Evolutionary conservation across 1,140 invertebrate genomes (phyloP).

Genomic region (Scaptomyza pallida): DNA sequence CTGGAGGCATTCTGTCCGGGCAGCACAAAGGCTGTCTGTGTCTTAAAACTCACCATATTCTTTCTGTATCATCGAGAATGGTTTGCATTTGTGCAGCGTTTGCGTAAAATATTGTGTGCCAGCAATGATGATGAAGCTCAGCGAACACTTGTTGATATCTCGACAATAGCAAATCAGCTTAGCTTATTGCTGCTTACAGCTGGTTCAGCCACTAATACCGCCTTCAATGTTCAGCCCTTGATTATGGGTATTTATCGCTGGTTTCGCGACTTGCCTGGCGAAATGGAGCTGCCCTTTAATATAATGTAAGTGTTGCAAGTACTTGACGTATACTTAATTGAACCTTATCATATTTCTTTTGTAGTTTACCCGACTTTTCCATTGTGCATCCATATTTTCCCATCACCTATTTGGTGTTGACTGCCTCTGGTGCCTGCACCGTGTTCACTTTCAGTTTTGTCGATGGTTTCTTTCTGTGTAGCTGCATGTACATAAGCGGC

Average conservation of each 20-base stretch:
- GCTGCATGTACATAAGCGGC: slow-evolving; percentile 72
- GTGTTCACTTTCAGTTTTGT: slow-evolving; percentile 72
- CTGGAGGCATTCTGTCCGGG: slow-evolving; percentile 79
- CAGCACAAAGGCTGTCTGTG: slow-evolving; percentile 69
- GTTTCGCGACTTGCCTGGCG: slow-evolving; percentile 25
- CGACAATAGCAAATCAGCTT: slow-evolving; percentile 46
- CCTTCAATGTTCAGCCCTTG: slow-evolving; percentile 59
- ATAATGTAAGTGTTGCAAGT: slow-evolving; percentile 59
- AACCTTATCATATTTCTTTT: not conserved
- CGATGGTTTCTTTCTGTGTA: slow-evolving; percentile 77
- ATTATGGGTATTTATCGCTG: slow-evolving; percentile 62
- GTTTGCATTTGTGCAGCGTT: slow-evolving; percentile 45
- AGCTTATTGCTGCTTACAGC: slow-evolving; percentile 58
- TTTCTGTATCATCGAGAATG: slow-evolving; percentile 57
- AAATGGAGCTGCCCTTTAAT: slow-evolving; percentile 63
- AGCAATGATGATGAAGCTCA: slow-evolving; percentile 31
- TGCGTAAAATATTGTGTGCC: slow-evolving; percentile 52
- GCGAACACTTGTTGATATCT: slow-evolving; percentile 42
- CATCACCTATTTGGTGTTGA: slow-evolving; percentile 64
- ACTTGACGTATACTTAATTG: not conserved
- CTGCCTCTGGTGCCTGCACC: slow-evolving; percentile 69
- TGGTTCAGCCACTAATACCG: slow-evolving; percentile 47
- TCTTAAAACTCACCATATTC: slow-evolving; percentile 70
- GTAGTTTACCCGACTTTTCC: slow-evolving; percentile 59
- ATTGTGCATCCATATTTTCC: slow-evolving; percentile 50